A percentile compares a stretch with the other conserved stretches of the same genome.
Conservation (phyloP, 92 coral and sea anemone species). For the Blastomussa wellsi region DNA sequence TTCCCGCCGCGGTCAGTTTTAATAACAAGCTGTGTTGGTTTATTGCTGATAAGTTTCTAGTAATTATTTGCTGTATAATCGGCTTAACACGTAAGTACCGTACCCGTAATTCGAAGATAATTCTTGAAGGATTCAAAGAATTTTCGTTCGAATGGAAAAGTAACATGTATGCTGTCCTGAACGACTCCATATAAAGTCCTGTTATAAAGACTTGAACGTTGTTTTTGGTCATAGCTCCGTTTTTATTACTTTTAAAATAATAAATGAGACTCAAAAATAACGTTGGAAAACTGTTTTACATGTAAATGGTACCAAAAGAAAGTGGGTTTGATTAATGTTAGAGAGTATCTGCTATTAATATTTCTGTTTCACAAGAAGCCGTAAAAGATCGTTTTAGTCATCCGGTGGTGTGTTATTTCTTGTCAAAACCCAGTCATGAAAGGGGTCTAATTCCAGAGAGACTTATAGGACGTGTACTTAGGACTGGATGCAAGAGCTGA, state of each 20-base stretch:
- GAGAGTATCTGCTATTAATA: not conserved
- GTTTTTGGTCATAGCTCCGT: not conserved
- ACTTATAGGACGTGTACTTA: no score
- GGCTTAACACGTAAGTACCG: constrained; percentile 21
- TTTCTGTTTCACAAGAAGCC: not conserved
- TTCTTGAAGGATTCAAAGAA: not conserved
- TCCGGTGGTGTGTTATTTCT: not conserved
- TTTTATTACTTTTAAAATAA: not conserved
- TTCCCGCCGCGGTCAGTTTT: constrained; percentile 16
- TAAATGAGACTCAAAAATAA: not conserved
- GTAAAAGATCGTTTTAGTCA: not conserved
- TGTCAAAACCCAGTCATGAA: not conserved
- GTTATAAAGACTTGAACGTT: not conserved
- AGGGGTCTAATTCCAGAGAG: not conserved
- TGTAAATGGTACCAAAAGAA: not conserved
- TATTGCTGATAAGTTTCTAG: constrained; percentile 3
- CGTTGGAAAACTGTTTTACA: not conserved
- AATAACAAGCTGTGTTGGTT: constrained; percentile 15
- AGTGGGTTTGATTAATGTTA: not conserved
- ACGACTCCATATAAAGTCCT: not conserved
- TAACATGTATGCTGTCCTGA: not conserved
- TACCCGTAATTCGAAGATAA: constrained; percentile 16
- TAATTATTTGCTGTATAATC: constrained; percentile 2
- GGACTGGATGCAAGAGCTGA: no score
- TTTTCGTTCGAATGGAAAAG: not conserved